These are phyloP conservation scores for Maniola jurtina DNA, from an alignment of 1,140 invertebrate genomes.

Conservation along the genomic window DNA sequence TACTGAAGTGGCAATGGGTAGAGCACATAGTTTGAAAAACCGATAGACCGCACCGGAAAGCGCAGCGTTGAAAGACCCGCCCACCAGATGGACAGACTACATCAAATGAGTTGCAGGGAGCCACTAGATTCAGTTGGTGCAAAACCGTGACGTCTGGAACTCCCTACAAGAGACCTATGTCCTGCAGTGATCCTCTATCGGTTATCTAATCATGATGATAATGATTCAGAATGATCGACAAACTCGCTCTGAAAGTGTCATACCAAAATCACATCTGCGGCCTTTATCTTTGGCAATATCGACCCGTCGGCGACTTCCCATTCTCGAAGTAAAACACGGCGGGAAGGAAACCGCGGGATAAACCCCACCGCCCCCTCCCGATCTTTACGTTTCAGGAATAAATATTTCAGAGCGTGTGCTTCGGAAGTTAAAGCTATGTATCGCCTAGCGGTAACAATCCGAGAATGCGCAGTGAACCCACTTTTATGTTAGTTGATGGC, in stretches of 20 bases:
- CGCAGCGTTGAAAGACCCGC: too few relatives aligned
- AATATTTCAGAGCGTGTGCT: slow-evolving; percentile 79
- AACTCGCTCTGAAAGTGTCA: neutral
- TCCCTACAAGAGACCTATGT: too few relatives aligned
- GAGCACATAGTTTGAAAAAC: too few relatives aligned
- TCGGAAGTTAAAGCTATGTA: slow-evolving; percentile 77
- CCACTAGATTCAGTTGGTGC: too few relatives aligned
- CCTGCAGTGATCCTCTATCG: too few relatives aligned
- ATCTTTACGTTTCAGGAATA: slow-evolving; percentile 79
- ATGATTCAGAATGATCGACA: neutral
- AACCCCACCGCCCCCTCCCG: slow-evolving; percentile 55
- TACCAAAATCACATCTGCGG: slow-evolving; percentile 38
- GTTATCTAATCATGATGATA: too few relatives aligned
- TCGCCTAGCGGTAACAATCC: slow-evolving; percentile 72
- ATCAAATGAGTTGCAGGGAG: too few relatives aligned
- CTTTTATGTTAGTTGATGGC: slow-evolving; percentile 58
- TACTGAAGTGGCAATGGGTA: too few relatives aligned
- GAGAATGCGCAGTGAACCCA: slow-evolving; percentile 64
- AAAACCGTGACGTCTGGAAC: too few relatives aligned
- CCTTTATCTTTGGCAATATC: slow-evolving; percentile 71
- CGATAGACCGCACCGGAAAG: too few relatives aligned
- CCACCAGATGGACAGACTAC: too few relatives aligned
- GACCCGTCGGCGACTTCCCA: slow-evolving; percentile 76
- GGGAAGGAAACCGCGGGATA: slow-evolving; percentile 76
- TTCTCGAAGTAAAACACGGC: slow-evolving; percentile 78